These are phyloP conservation scores for Drosophila eohydei DNA, from an alignment of 2,888 invertebrate genomes.

Conservation along the genomic window DNA sequence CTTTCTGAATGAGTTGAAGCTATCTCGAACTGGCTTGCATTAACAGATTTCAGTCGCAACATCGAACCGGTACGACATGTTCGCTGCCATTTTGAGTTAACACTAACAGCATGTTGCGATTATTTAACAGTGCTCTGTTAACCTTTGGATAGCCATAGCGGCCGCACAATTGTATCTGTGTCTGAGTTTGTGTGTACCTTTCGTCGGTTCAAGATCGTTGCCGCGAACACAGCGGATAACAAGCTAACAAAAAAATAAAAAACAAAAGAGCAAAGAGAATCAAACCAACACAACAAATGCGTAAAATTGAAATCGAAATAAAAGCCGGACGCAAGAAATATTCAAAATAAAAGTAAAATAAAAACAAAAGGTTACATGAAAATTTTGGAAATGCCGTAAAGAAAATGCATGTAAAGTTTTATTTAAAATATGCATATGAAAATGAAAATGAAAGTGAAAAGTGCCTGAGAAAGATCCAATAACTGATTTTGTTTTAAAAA, in stretches of 20 bases:
- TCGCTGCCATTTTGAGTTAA: slow-evolving; percentile 57
- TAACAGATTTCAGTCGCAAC: slow-evolving; percentile 34
- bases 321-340: slow-evolving; percentile 2
- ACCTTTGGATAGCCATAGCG: slow-evolving; percentile 23
- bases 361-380: slow-evolving; percentile 29
- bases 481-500: slow-evolving; percentile 83
- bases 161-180: slow-evolving; percentile 33
- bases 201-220: slow-evolving; percentile 82
- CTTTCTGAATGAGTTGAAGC: background rate
- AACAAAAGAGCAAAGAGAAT: background rate
- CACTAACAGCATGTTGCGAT: slow-evolving; percentile 28
- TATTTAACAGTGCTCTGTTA: slow-evolving; percentile 32
- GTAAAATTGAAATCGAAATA: slow-evolving; percentile 34
- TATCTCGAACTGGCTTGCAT: background rate
- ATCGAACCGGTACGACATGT: slow-evolving; percentile 40
- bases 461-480: slow-evolving; percentile 31
- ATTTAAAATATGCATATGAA: slow-evolving; percentile 18
- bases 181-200: slow-evolving; percentile 82
- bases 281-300: slow-evolving; percentile 38
- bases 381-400: slow-evolving; percentile 39
- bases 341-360: slow-evolving; percentile 3
- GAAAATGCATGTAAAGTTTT: slow-evolving; percentile 48
- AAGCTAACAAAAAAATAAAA: slow-evolving; percentile 11
- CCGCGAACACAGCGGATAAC: slow-evolving; percentile 58
- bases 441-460: slow-evolving; percentile 42